Evolutionary conservation across 2,888 invertebrate genomes (phyloP), one percentile per base, ranked within the genome.

Genomic region (Aethes cnicana): DNA sequence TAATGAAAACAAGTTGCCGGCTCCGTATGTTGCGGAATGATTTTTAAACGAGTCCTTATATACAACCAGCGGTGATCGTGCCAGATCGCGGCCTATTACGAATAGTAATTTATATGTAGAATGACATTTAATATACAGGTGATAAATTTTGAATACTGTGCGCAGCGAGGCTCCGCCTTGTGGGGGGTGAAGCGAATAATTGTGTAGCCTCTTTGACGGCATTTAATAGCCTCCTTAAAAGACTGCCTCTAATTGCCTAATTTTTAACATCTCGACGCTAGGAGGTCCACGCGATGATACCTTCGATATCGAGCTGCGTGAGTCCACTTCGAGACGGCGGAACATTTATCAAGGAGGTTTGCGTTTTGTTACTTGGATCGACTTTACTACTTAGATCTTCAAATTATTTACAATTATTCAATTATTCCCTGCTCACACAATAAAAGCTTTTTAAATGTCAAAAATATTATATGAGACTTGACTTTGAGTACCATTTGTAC

Each of bases 221-320:
- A 78, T 76, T 81, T 84, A 84, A 82, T 81, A 75, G 75, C 71
- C 63, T 69, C 84, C 81, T 82, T 84, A 82, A 84, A 83, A 74
- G 81, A 81, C 64, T 73, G 68, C 69, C 71, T 81, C 83, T 86
- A 86, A 86, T 86, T 79, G 71, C 74, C 77, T 77, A 79, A 85
- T 81, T 74, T 76, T 75, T 76, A 77, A 77, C 66, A 64, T 70
- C 72, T 62, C 58, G 61, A 66, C 71, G 60, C 72, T 77, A 77
- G 82, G 81, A 77, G 80, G 81, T 83, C 80, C 66, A 35, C 55
- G 57, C 33, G 56, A 26, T 47, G 47, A 42, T 46, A 28, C 28
- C 33, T 46, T 47, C 47, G 21, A 58, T 60, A 53, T 43, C n/a
- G 36, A 36, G 20, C 32, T 21, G 32, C 32, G 41, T 35, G 9